Conservation (phyloP, 1,140 invertebrate genomes). For the Tetranychus urticae region DNA sequence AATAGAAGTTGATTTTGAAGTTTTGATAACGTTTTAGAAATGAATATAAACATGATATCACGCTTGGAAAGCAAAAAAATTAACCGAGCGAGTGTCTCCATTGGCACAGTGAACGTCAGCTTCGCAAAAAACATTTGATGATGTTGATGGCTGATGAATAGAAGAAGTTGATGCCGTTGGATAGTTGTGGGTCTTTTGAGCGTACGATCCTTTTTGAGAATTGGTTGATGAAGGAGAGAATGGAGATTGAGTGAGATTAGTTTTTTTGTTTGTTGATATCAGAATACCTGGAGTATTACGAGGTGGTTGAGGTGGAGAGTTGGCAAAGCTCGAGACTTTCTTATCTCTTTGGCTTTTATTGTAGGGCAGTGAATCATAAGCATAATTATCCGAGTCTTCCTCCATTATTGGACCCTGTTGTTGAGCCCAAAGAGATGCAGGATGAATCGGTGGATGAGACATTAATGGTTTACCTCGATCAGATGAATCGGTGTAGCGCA, state of each 20-base stretch:
- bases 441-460: background rate
- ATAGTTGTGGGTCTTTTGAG: no score
- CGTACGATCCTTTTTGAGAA: background rate
- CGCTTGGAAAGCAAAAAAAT: background rate
- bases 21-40: no score
- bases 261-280: background rate
- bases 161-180: no score
- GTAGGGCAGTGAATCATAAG: slow-evolving; percentile 7
- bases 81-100: background rate
- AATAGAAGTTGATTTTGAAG: no score
- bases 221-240: background rate
- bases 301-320: background rate
- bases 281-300: background rate
- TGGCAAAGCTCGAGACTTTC: background rate
- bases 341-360: slow-evolving; percentile 10
- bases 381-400: slow-evolving; percentile 7
- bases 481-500: slow-evolving; percentile 6
- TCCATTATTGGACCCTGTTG: slow-evolving; percentile 7
- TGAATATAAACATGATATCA: no score
- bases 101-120: slow-evolving; percentile 1
- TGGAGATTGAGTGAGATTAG: no score
- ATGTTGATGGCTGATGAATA: background rate
- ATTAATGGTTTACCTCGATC: slow-evolving; percentile 5
- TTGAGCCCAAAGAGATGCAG: slow-evolving; percentile 5
- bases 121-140: background rate